These are phyloP conservation scores for Bos taurus DNA, from an alignment of 2,113 vertebrate genomes.

Conservation along the genomic window DNA sequence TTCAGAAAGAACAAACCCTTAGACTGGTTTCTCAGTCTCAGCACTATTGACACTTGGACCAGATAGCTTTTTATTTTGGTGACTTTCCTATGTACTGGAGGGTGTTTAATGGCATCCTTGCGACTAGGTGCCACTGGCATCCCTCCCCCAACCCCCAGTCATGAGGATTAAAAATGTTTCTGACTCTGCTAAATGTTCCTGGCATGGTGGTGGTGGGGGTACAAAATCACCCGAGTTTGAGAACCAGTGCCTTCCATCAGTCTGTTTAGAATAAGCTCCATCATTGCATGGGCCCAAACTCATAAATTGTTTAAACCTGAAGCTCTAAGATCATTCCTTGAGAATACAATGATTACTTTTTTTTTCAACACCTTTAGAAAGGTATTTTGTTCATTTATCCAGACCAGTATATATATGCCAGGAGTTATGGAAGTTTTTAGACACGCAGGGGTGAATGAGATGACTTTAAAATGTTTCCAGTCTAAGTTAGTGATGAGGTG, in stretches of 20 bases:
- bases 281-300: background rate
- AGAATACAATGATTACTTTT: background rate
- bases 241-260: background rate
- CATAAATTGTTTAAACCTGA: background rate
- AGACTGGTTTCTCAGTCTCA: background rate
- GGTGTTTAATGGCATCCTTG: background rate
- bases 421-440: background rate
- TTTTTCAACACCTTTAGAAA: background rate
- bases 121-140: background rate
- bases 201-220: background rate
- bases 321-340: background rate
- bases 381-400: background rate
- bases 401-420: background rate
- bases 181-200: background rate
- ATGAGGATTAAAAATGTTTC: background rate
- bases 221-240: background rate
- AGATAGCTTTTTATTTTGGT: background rate
- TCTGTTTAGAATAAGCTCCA: background rate
- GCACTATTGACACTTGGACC: background rate
- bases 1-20: background rate
- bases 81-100: background rate
- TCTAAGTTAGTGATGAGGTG: background rate
- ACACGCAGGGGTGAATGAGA: background rate
- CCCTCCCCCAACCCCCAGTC: background rate
- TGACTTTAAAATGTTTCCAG: background rate